Evolutionary conservation across 2,797 vertebrate genomes (phyloP), one percentile per base, ranked within the genome.

Genomic region (Australoheros facetus): DNA sequence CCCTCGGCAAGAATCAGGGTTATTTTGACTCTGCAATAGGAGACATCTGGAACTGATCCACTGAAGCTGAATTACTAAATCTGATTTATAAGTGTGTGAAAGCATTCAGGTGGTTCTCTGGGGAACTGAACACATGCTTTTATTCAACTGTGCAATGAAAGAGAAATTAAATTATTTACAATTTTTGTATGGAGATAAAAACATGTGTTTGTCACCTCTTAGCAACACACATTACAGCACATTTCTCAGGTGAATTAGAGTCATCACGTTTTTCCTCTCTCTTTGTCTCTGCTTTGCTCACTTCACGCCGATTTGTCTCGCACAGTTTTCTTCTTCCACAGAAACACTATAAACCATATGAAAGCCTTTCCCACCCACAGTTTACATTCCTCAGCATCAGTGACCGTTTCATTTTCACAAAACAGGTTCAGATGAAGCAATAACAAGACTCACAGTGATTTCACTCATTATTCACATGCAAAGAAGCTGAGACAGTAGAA

Each of bases 11-110:
- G 21, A 30, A 73, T 30, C 48, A 56, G 55, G 14, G 34, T 32
- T 56, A 57, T 9, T 75, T 57, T 37, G 51, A 58, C 71, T 77
- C 56, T 21, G 21, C 57, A 56, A 55, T 30, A 37, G 16, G 57
- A 42, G 73, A 77, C 19, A 70, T 75, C 75, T 79, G 73, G 69
- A 75, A 60, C 55, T 81, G 66, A 59, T 76, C 71, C 54, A 73
- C 59, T 32, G 72, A 77, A 55, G 51, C 66, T 75, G 55, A 83
- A 74, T 79, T 71, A 74, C 11, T 37, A 10, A 74, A 23, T 69
- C 57, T 73, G 51, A 82, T 77, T 77, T 75, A 48, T 77, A n/a
- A 74, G 71, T 73, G 45, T 30, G 30, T 59, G 42, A 60, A 74
- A 73, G 48, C 32, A 54, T 77, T 10, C 55, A 17, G 5, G 32